A percentile compares a stretch with the other conserved stretches of the same genome.
Conservation (phyloP, 2,888 invertebrate species). For the Agelastica alni region DNA sequence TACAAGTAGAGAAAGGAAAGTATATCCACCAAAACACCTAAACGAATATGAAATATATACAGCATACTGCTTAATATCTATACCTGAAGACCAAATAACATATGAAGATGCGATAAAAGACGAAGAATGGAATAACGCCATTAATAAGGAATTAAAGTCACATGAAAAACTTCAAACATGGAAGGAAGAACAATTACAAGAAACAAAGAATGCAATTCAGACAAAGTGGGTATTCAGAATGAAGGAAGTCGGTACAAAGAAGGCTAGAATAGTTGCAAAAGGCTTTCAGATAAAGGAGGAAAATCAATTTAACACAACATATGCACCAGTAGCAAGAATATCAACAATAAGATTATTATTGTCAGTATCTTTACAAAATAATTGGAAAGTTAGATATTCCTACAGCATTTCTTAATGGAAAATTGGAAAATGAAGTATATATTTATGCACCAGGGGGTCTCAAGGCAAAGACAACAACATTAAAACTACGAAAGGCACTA, state of each 20-base stretch:
- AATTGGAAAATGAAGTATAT: neutral
- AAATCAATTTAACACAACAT: slow-evolving; percentile 3
- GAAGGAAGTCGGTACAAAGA: slow-evolving; percentile 26
- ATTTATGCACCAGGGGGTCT: slow-evolving; percentile 1
- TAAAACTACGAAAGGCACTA: neutral
- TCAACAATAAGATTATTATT: neutral
- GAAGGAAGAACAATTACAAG: slow-evolving; percentile 6
- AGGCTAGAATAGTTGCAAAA: slow-evolving; percentile 28
- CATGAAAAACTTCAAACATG: slow-evolving; percentile 8
- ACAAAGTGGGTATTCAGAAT: slow-evolving; percentile 25
- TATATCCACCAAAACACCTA: slow-evolving; percentile 22
- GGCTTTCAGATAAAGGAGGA: slow-evolving; percentile 27
- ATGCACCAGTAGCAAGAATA: neutral
- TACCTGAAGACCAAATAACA: neutral
- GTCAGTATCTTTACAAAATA: neutral
- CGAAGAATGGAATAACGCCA: neutral
- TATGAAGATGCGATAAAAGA: slow-evolving; percentile 14
- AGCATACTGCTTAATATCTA: slow-evolving; percentile 22
- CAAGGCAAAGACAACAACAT: neutral
- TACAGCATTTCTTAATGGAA: neutral
- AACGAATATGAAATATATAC: slow-evolving; percentile 24
- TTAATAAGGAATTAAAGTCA: slow-evolving; percentile 4
- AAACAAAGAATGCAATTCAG: slow-evolving; percentile 15
- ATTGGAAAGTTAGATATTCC: neutral
- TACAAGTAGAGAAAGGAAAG: slow-evolving; percentile 24